Conservation (phyloP, 2,113 vertebrate species). For the Chloebia gouldiae region DNA sequence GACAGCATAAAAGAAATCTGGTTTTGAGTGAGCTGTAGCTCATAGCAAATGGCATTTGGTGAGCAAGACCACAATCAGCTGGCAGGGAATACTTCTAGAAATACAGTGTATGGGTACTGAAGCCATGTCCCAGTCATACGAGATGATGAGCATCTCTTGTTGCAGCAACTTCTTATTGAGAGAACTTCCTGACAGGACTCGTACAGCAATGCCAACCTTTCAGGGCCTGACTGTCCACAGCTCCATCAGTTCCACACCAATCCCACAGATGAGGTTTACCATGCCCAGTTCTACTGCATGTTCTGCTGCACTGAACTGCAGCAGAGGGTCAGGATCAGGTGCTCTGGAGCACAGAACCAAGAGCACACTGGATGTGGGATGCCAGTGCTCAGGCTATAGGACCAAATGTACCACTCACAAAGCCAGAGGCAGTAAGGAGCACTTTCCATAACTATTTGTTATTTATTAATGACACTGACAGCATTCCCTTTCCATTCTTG, state of each 20-base stretch:
- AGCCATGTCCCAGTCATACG: fast-evolving
- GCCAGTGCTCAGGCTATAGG: background rate
- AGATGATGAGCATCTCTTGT: background rate
- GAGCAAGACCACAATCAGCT: background rate
- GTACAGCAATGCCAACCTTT: background rate
- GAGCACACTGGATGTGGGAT: background rate
- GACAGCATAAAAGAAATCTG: background rate
- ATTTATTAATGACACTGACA: background rate
- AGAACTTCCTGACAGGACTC: background rate
- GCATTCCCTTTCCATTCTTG: background rate
- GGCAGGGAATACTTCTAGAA: background rate
- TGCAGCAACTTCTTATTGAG: background rate
- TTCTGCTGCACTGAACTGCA: background rate
- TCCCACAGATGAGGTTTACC: background rate
- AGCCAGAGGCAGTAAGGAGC: background rate
- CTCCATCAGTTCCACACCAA: background rate
- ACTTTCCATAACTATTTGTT: background rate
- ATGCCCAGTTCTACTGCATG: background rate
- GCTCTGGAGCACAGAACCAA: background rate
- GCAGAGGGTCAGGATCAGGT: background rate
- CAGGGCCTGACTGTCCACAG: background rate
- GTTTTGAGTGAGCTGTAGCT: background rate
- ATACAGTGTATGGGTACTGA: background rate
- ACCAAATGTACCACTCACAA: background rate
- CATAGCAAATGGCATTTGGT: background rate